Evolutionary conservation across 2,113 vertebrate species (phyloP).

Genomic region (Hyperopisus bebe): DNA sequence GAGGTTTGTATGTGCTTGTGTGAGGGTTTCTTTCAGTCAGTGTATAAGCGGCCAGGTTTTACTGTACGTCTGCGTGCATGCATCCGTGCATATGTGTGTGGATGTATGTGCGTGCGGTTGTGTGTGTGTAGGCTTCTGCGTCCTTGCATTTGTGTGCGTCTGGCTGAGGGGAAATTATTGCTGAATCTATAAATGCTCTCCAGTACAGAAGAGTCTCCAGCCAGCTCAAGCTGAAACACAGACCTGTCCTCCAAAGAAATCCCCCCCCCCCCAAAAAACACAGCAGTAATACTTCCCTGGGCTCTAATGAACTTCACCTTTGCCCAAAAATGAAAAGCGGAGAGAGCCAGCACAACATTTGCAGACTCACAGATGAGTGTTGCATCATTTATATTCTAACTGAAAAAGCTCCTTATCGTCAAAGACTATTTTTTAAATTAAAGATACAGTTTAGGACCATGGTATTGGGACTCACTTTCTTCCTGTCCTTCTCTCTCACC

Average conservation of each 20-base stretch:
- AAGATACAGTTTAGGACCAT: not conserved
- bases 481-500: conserved; percentile 29
- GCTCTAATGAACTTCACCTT: not conserved
- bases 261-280: not conserved
- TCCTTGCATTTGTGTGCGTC: not conserved
- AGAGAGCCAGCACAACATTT: not conserved
- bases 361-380: not conserved
- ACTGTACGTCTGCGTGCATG: not conserved
- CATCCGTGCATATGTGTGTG: not conserved
- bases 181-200: not conserved
- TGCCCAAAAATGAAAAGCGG: not conserved
- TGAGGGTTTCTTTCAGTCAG: not conserved
- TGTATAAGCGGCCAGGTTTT: conserved; percentile 28
- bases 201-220: not conserved
- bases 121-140: not conserved
- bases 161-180: not conserved
- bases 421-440: not conserved
- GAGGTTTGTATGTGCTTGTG: conserved; percentile 33
- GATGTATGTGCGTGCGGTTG: not conserved
- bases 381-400: not conserved
- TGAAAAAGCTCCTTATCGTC: not conserved
- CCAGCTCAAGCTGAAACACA: not conserved
- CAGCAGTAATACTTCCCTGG: not conserved
- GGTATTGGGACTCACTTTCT: not conserved
- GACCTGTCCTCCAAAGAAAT: not conserved